These are phyloP conservation scores for Perccottus glenii DNA, from an alignment of 2,113 vertebrate species.

Conservation along the genomic window DNA sequence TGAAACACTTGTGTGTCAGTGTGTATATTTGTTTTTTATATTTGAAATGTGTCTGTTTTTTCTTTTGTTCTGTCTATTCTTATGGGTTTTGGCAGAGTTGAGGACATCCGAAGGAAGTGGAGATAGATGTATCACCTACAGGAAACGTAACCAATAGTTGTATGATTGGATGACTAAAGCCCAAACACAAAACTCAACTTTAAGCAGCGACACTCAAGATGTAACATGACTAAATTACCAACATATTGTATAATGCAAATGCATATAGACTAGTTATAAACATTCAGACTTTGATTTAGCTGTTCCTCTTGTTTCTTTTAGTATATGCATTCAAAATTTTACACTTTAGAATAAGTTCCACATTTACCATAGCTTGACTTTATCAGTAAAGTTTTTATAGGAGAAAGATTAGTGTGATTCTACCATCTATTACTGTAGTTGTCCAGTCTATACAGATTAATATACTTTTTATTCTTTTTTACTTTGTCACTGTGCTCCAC, in stretches of 20 bases:
- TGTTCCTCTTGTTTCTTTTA: no score
- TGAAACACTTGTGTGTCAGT: slow-evolving; percentile 78
- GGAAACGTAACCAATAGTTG: slow-evolving; percentile 52
- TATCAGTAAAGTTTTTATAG: no score
- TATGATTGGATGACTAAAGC: slow-evolving; percentile 63
- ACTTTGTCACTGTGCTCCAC: not conserved
- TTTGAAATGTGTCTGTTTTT: slow-evolving; percentile 58
- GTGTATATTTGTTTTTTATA: slow-evolving; percentile 51
- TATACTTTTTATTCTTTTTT: not conserved
- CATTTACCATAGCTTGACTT: no score
- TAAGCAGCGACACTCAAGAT: slow-evolving; percentile 17
- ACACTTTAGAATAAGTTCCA: no score
- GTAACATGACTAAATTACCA: slow-evolving; percentile 20
- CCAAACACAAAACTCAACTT: slow-evolving; percentile 40
- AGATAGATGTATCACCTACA: slow-evolving; percentile 63
- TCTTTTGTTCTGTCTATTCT: slow-evolving; percentile 44
- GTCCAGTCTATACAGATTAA: not conserved
- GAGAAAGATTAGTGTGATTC: not conserved
- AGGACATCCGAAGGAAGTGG: slow-evolving; percentile 60
- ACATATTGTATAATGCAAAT: slow-evolving; percentile 41
- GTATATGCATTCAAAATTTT: no score
- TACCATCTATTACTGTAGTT: no score
- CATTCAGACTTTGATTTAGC: no score
- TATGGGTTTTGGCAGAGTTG: slow-evolving; percentile 55
- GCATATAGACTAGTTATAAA: slow-evolving; percentile 12